These are phyloP conservation scores for Acromyrmex echinatior DNA, from an alignment of 1,140 invertebrate species.

Conservation along the genomic window DNA sequence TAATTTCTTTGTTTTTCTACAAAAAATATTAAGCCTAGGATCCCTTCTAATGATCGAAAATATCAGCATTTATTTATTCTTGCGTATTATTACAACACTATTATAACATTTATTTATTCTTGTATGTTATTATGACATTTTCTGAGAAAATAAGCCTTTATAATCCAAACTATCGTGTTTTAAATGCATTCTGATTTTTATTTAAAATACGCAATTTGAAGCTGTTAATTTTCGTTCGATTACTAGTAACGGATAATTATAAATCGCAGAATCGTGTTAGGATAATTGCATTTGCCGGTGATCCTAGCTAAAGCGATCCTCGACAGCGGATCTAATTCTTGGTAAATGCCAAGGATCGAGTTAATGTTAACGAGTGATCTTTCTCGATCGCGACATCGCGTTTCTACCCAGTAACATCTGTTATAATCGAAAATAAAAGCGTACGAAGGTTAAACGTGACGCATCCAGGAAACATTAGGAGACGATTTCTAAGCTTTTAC, in stretches of 20 bases:
- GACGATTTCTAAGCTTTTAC: slow-evolving; percentile 7
- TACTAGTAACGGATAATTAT: neutral
- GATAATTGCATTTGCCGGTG: slow-evolving; percentile 28
- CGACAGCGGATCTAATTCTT: slow-evolving; percentile 13
- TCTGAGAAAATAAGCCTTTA: neutral
- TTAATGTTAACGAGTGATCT: slow-evolving; percentile 46
- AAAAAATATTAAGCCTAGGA: neutral
- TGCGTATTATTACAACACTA: neutral
- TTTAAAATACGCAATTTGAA: slow-evolving; percentile 2
- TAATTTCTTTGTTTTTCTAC: neutral
- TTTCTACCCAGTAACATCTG: neutral
- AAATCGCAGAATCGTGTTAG: neutral
- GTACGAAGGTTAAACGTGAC: slow-evolving; percentile 16
- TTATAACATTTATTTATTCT: neutral
- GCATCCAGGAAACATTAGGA: slow-evolving; percentile 1
- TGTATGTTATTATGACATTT: neutral
- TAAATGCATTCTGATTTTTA: neutral
- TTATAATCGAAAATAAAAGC: slow-evolving; percentile 24
- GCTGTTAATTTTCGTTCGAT: neutral
- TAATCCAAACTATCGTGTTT: neutral
- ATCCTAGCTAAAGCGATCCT: neutral
- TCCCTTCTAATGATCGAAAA: neutral
- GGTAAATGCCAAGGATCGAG: slow-evolving; percentile 49
- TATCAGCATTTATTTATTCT: neutral
- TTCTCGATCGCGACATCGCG: slow-evolving; percentile 5